These are phyloP conservation scores for Conus ventricosus DNA, from an alignment of 1,140 invertebrate genomes.

Conservation along the genomic window DNA sequence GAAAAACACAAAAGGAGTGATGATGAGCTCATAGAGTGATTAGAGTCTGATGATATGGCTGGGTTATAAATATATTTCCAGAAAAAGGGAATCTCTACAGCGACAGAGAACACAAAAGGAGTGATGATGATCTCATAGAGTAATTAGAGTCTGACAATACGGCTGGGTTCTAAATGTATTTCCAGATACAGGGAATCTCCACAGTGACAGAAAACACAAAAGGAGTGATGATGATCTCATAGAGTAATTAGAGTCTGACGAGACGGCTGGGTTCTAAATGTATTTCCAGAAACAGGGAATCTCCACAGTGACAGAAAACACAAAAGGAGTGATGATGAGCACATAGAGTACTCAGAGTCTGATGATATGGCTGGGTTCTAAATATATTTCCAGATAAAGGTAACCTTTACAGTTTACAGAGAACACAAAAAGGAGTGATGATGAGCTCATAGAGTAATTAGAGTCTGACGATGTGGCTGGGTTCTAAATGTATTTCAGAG, in stretches of 20 bases:
- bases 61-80: not conserved
- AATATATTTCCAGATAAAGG: not conserved
- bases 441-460: not conserved
- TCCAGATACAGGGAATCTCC: not conserved
- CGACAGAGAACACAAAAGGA: not conserved
- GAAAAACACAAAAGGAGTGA: not conserved
- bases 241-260: not conserved
- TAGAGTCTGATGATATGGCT: not conserved
- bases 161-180: not conserved
- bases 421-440: not conserved
- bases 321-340: not conserved
- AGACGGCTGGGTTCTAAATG: not conserved
- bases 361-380: not conserved
- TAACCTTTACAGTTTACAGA: too few relatives aligned
- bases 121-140: not conserved
- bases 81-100: not conserved
- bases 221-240: not conserved
- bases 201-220: not conserved
- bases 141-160: not conserved
- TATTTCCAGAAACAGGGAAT: not conserved
- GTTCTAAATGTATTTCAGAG: not conserved
- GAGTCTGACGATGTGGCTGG: not conserved
- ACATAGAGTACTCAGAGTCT: not conserved
- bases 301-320: not conserved
- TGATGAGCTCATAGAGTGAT: not conserved